Conservation (phyloP, 2,797 vertebrate genomes). For the Antennarius maculatus region DNA sequence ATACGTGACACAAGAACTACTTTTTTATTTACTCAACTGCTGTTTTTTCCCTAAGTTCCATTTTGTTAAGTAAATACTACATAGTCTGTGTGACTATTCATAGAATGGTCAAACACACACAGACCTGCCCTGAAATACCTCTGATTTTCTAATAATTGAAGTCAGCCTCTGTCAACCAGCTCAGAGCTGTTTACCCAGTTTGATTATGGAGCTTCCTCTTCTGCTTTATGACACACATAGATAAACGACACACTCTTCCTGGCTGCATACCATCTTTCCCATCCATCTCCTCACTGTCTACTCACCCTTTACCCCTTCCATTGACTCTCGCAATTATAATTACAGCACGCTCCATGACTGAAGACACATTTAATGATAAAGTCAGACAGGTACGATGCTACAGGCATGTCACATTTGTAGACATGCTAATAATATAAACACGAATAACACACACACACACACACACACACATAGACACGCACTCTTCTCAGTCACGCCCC, state of each 20-base stretch:
- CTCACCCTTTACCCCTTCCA: neutral
- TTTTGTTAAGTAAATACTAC: neutral
- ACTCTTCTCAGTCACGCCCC: constrained; percentile 66
- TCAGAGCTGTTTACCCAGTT: constrained; percentile 9
- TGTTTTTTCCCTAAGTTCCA: neutral
- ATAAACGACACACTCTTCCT: constrained; percentile 14
- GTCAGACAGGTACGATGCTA: neutral
- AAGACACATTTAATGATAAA: neutral
- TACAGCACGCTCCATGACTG: neutral
- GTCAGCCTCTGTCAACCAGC: neutral
- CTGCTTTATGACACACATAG: neutral
- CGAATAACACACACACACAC: neutral
- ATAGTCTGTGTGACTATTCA: neutral
- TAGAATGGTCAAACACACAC: neutral
- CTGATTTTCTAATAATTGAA: neutral
- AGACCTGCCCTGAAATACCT: neutral
- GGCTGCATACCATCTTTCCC: neutral
- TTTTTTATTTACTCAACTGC: neutral
- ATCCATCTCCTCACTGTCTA: neutral
- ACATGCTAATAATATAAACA: constrained; percentile 25
- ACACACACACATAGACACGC: constrained; percentile 28
- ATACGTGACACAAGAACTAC: too few species aligned
- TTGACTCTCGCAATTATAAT: neutral
- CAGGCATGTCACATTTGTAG: constrained; percentile 13
- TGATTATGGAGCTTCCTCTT: neutral